Conservation (phyloP, 2,797 vertebrate genomes). For the Enteromius argenteus region DNA sequence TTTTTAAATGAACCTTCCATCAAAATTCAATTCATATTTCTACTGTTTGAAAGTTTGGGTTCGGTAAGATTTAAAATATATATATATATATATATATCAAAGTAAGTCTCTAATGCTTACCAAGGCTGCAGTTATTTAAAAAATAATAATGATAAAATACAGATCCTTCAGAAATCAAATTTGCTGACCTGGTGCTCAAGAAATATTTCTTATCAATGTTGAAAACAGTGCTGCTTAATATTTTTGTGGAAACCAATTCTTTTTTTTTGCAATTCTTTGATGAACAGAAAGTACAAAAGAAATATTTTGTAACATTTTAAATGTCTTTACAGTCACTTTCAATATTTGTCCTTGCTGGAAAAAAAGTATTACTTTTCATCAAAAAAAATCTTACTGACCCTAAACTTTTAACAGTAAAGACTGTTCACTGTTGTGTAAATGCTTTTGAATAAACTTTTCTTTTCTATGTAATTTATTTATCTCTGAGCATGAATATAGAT, state of each 20-base stretch:
- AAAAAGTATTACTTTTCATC: background rate
- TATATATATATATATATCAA: background rate
- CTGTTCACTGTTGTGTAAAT: constrained; percentile 27
- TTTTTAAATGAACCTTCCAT: background rate
- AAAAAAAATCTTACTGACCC: background rate
- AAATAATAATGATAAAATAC: background rate
- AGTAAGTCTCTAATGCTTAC: background rate
- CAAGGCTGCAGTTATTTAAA: background rate
- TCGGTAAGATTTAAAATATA: background rate
- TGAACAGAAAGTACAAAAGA: background rate
- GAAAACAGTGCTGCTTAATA: background rate
- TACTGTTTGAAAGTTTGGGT: background rate
- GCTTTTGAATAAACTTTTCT: constrained; percentile 14
- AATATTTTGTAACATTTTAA: background rate
- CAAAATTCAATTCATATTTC: background rate
- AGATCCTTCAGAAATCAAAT: background rate
- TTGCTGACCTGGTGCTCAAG: background rate
- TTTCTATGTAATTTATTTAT: constrained; percentile 44
- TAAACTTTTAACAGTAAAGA: background rate
- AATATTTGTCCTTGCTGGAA: background rate
- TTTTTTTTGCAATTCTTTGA: background rate
- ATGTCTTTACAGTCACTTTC: background rate
- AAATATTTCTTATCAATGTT: background rate
- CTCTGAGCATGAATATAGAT: constrained; percentile 24
- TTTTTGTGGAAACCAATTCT: background rate